Evolutionary conservation across 2,797 vertebrate species (phyloP).

Genomic region (Anabas testudineus): DNA sequence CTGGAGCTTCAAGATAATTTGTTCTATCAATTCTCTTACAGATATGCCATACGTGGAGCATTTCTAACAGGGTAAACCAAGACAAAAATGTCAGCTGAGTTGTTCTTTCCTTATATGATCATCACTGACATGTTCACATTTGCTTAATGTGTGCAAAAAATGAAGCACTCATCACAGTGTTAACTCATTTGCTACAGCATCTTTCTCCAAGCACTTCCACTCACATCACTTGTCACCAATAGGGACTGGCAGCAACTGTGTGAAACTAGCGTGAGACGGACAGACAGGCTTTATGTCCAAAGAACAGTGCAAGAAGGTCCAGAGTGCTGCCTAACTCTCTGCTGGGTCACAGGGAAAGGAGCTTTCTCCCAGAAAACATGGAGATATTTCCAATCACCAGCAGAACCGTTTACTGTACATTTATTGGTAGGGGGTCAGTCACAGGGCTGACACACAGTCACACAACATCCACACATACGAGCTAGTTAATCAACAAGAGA

Average conservation of each 20-base stretch:
- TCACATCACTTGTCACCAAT: constrained; percentile 85
- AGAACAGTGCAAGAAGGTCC: constrained; percentile 4
- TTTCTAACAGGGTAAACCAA: not conserved
- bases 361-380: not conserved
- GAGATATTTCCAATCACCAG: not conserved
- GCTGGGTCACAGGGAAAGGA: not conserved
- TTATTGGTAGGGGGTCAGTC: no score
- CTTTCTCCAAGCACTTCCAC: constrained; percentile 84
- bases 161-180: not conserved
- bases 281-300: not conserved
- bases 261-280: constrained; percentile 19
- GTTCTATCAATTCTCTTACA: constrained; percentile 10
- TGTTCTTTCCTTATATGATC: not conserved
- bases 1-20: constrained; percentile 14
- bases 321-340: not conserved
- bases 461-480: no score
- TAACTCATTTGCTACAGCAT: constrained; percentile 73
- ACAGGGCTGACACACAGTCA: no score
- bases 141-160: not conserved
- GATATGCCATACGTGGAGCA: not conserved
- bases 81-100: constrained; percentile 3
- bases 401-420: not conserved
- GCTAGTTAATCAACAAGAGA: no score
- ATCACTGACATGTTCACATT: not conserved
- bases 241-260: constrained; percentile 85